These are phyloP conservation scores for Novumbra hubbsi DNA, from an alignment of 2,797 vertebrate genomes.

Conservation along the genomic window DNA sequence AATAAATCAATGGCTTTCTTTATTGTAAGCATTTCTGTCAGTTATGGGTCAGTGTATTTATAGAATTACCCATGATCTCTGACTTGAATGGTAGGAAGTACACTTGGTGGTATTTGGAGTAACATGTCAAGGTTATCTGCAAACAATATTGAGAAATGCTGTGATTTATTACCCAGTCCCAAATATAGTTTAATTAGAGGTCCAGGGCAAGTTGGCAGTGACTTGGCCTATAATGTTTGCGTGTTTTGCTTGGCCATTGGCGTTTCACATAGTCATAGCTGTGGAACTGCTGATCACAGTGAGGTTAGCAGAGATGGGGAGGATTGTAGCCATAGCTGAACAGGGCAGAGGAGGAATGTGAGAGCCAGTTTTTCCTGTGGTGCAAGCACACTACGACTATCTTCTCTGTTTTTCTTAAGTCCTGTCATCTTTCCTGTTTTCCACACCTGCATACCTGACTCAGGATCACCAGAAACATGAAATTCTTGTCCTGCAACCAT, in stretches of 20 bases:
- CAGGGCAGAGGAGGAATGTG: conserved; percentile 52
- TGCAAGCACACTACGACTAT: conserved; percentile 40
- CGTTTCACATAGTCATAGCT: not conserved
- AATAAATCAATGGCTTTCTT: not conserved
- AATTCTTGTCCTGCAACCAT: conserved; percentile 51
- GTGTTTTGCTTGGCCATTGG: not conserved
- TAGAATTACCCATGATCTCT: not conserved
- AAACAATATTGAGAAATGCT: not conserved
- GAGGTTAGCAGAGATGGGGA: not conserved
- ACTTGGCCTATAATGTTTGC: not conserved
- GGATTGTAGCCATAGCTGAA: not conserved
- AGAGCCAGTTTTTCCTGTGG: conserved; percentile 55
- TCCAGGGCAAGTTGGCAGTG: not conserved
- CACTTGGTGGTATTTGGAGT: not conserved
- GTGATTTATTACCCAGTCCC: not conserved
- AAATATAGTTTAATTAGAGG: not conserved
- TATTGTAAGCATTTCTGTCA: not conserved
- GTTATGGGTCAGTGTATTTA: not conserved
- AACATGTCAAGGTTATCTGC: not conserved
- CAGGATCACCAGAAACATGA: conserved; percentile 48
- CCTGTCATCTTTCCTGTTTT: conserved; percentile 40
- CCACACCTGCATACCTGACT: conserved; percentile 52
- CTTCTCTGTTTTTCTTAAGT: conserved; percentile 42
- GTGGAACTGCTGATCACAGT: not conserved
- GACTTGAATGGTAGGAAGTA: not conserved